Conservation (phyloP, 2,113 vertebrate genomes). For the Zingel zingel region DNA sequence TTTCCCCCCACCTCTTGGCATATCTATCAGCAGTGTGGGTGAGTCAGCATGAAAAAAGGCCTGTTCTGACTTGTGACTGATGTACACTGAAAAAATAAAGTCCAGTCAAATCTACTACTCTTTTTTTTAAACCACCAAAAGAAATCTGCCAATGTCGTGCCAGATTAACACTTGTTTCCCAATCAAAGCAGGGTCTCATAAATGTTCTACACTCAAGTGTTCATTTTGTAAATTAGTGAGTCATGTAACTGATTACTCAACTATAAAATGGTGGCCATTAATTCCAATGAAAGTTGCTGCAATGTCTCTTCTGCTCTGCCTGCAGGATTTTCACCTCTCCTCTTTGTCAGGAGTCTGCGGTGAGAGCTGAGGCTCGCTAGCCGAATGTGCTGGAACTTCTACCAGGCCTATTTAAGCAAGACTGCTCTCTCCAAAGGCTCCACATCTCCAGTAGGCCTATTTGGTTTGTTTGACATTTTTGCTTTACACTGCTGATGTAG, state of each 20-base stretch:
- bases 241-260: not conserved
- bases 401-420: not conserved
- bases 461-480: constrained; percentile 10
- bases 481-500: not conserved
- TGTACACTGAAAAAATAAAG: constrained; percentile 1
- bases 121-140: not conserved
- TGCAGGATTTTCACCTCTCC: not conserved
- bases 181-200: not conserved
- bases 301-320: not conserved
- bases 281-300: not conserved
- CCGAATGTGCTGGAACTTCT: not conserved
- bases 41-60: constrained; percentile 54
- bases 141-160: not conserved
- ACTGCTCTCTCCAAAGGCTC: not conserved
- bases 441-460: not conserved
- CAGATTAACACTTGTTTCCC: not conserved
- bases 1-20: constrained; percentile 10
- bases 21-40: constrained; percentile 25
- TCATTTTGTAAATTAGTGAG: not conserved
- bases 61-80: constrained; percentile 61
- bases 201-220: constrained; percentile 1
- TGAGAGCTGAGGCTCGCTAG: not conserved
- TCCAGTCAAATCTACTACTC: not conserved
- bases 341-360: not conserved
- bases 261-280: constrained; percentile 13